Base-by-base conservation (phyloP, 2,113 vertebrate genomes). In the Hippopotamus amphibius region DNA sequence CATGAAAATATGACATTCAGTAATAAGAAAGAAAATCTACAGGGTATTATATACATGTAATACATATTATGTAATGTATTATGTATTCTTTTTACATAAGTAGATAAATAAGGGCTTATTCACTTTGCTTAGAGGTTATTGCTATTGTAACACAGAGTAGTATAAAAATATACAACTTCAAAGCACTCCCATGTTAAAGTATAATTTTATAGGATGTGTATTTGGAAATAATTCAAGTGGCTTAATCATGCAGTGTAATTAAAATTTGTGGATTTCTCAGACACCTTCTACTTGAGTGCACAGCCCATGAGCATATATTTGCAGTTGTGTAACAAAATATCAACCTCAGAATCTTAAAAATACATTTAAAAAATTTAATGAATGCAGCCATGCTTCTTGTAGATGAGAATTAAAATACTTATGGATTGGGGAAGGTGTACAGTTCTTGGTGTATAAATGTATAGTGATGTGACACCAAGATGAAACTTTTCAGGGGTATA, bases 191-290 rank as follows among this genome's bases (percentile, higher is more conserved):
- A 3, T 81, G 30, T 93, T 74, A 80, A 59, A 90, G 41, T 93
- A 37, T 61, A 65, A 55, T 74, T 90, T 92, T 86, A 72, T 24
- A 77, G 17, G 48, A 57, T 71, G 10, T 77, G 24, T 90, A 41
- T 72, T 94, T 93, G 91, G 63, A 97, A 84, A 93, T 87, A 82
- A 82, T 48, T 91, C 21, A 76, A 24, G 57, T 6, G 14, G 14
- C 55, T 57, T 88, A 96, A 93, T n/a, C 55, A 57, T 22, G 8
- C 24, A 0, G 3, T 61, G 68, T 81, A 92, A 81, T 95, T 66
- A 77, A 81, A 97, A 33, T 69, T 30, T 43, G 55, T 57, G 5
- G 17, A 2, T 57, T 96, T 87, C 53, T 69, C 30, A 88, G 13
- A 57, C 9, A 80, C 26, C 37, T 86, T 89, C 14, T 63, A 22